Evolutionary conservation across 2,113 vertebrate genomes (phyloP), one percentile per base, ranked within the genome.

Genomic region (Hassar affinis): DNA sequence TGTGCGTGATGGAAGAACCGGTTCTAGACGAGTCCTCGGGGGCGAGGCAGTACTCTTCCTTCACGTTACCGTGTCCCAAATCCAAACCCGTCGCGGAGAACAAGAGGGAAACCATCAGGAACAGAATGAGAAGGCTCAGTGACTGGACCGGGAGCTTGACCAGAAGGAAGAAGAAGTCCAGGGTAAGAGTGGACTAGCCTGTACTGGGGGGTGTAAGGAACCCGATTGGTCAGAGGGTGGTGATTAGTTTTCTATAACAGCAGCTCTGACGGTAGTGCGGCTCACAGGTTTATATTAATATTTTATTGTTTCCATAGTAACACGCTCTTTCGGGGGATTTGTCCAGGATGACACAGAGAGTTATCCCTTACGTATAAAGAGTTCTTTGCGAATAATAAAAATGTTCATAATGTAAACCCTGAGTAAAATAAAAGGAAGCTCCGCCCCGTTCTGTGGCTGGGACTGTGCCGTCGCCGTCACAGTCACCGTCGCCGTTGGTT

Each of bases 71-170:
- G 0, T 97, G 97, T 86, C 95, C 96, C 11, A 96, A 95, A 86
- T 89, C 95, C 78, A 96, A 94, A 83, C 87, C 91, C 2, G 90
- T 93, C 0, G 15, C 80, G 0, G 96, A 97, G 35, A 88, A 92
- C 57, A 98, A 96, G 90, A 98, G 96, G 82, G 95, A 93, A 80
- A 95, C 95, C 0, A 91, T 98, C 80, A 97, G 96, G 91, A 96
- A 92, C 88, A 93, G 96, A 47, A 97, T 99, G 90, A 92, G 96
- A 5, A 95, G 97, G 57, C 93, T 99, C 88, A 98, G 97, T 66
- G 97, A 99, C 92, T 99, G 97, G 97, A 99, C 98, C 0, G 98
- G 97, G 54, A 99, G 98, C 91, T 94, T 99, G 78, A 97, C 95
- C 0, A 94, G 96, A 71, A 98, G 97, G 92, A 99, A 97, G 51